phyloP scores from a whole-genome alignment of 2,113 vertebrate species.

The Junco hyemalis region DNA sequence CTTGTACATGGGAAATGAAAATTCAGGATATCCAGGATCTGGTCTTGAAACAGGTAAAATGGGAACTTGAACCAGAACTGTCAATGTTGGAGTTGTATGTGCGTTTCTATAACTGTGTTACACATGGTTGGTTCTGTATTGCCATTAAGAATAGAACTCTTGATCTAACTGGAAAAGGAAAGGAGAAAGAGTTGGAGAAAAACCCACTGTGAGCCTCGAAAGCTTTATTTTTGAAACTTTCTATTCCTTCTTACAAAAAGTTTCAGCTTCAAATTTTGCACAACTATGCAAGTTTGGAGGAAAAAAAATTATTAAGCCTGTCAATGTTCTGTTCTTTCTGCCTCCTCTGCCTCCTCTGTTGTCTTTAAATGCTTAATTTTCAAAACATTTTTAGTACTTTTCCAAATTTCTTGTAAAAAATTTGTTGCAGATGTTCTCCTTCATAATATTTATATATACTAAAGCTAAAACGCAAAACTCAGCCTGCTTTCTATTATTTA shows the following conservation, averaged over 20 bases:
- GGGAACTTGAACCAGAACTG: background rate
- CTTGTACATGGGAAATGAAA: background rate
- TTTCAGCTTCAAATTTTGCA: background rate
- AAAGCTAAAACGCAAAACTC: background rate
- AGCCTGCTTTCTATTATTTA: background rate
- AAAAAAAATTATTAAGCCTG: background rate
- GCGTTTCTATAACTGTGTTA: background rate
- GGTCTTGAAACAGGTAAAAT: background rate
- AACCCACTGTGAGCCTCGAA: accelerated
- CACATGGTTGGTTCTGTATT: background rate
- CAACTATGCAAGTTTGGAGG: background rate
- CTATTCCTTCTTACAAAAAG: background rate
- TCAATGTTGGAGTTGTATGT: background rate
- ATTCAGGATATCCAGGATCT: background rate
- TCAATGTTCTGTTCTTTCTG: background rate
- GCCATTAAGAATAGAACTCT: background rate
- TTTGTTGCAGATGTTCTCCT: background rate
- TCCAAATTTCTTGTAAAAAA: background rate
- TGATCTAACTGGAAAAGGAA: background rate
- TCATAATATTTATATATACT: background rate
- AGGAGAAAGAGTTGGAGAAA: background rate
- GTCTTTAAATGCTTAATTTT: background rate
- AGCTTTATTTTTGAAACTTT: background rate
- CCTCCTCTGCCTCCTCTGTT: background rate
- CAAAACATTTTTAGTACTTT: background rate